phyloP scores from a whole-genome alignment of 2,113 vertebrate genomes.

The Scytalopus superciliaris region DNA sequence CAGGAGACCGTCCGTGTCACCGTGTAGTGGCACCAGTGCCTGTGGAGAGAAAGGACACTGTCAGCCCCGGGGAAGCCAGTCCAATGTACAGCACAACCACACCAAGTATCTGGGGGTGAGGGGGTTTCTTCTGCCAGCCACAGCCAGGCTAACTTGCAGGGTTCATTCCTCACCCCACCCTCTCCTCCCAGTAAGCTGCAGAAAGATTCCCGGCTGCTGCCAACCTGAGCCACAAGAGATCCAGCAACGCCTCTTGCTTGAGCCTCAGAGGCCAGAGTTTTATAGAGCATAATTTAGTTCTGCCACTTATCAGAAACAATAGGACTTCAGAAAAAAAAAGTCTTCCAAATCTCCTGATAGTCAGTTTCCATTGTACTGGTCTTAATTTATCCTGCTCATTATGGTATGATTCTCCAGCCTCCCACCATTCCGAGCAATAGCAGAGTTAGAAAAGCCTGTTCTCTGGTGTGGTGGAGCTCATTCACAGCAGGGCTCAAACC shows the following conservation, averaged over 20 bases:
- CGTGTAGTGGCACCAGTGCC: constrained; percentile 94
- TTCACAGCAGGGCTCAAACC: neutral
- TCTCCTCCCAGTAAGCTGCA: neutral
- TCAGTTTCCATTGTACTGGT: constrained; percentile 12
- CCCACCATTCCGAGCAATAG: neutral
- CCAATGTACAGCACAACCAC: neutral
- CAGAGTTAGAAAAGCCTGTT: neutral
- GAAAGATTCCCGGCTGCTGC: neutral
- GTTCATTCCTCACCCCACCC: neutral
- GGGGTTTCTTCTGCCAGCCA: neutral
- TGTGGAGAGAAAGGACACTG: constrained; percentile 57
- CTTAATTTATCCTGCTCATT: neutral
- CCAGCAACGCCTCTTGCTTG: neutral
- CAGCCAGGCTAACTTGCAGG: neutral
- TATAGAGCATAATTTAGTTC: constrained; percentile 2
- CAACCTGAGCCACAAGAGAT: constrained; percentile 24
- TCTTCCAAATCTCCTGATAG: neutral
- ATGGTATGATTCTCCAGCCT: neutral
- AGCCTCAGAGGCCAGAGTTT: constrained; percentile 1
- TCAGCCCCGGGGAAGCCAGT: neutral
- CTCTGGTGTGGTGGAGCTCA: neutral
- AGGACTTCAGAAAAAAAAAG: neutral
- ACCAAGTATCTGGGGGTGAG: neutral
- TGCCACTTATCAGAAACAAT: constrained; percentile 52
- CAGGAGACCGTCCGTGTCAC: constrained; percentile 89